Percentiles rank a stretch among this genome's conserved stretches.
Conservation (phyloP, 2,888 invertebrate genomes). For the Leptinotarsa peninsularis region DNA sequence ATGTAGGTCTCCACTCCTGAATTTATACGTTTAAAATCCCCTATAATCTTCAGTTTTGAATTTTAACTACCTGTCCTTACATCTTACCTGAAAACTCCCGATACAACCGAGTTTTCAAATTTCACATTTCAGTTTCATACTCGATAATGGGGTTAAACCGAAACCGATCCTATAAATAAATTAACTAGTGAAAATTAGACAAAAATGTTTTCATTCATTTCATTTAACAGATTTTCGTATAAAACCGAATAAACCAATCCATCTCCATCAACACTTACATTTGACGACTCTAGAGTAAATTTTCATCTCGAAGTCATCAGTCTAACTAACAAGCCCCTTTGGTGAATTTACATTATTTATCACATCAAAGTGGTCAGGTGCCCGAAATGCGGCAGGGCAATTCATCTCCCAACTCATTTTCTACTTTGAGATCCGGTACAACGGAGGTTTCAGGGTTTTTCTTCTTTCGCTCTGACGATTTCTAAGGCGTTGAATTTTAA, state of each 20-base stretch:
- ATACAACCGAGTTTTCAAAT: too few species aligned
- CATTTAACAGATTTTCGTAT: too few species aligned
- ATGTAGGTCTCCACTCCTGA: too few species aligned
- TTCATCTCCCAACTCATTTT: slow-evolving; percentile 13
- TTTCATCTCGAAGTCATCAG: neutral
- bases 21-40: too few species aligned
- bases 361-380: slow-evolving; percentile 12
- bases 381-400: neutral
- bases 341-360: slow-evolving; percentile 12
- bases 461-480: neutral
- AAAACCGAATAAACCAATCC: neutral
- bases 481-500: neutral
- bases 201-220: too few species aligned
- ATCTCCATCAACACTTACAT: neutral
- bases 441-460: neutral
- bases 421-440: neutral
- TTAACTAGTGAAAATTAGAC: too few species aligned
- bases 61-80: too few species aligned
- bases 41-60: too few species aligned
- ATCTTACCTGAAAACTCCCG: too few species aligned
- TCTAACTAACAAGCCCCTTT: neutral
- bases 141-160: too few species aligned
- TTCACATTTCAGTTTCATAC: too few species aligned
- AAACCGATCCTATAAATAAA: too few species aligned
- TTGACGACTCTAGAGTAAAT: neutral